A percentile compares a stretch with the other conserved stretches of the same genome.
phyloP scores from a whole-genome alignment of 2,888 invertebrate species.

The Drosophila rellima region DNA sequence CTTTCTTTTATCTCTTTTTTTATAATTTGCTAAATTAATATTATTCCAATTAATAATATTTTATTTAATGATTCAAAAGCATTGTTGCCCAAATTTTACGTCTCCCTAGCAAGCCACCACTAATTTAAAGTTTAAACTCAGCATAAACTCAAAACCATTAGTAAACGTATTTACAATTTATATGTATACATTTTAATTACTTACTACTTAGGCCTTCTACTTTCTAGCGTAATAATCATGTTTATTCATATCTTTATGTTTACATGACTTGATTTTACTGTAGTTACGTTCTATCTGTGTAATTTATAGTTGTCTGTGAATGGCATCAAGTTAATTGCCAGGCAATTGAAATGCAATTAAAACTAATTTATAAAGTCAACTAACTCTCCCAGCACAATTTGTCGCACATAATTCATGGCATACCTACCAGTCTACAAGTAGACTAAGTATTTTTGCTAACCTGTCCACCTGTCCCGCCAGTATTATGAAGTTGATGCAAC shows the following conservation, averaged over 20 bases:
- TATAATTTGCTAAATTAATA: too few species aligned
- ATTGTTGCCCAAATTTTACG: too few species aligned
- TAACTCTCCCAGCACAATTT: slow-evolving; percentile 43
- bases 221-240: too few species aligned
- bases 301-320: slow-evolving; percentile 28
- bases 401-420: slow-evolving; percentile 63
- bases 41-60: too few species aligned
- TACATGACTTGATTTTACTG: neutral
- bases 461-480: slow-evolving; percentile 28
- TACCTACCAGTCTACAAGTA: slow-evolving; percentile 3
- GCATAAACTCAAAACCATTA: too few species aligned
- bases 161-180: too few species aligned
- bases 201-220: neutral
- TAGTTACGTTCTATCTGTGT: slow-evolving; percentile 1
- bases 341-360: slow-evolving; percentile 77
- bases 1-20: too few species aligned
- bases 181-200: too few species aligned
- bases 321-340: slow-evolving; percentile 62
- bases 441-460: slow-evolving; percentile 17
- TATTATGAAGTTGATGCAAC: slow-evolving; percentile 57
- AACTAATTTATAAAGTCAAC: slow-evolving; percentile 63
- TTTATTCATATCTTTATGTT: neutral
- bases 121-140: too few species aligned
- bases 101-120: too few species aligned
- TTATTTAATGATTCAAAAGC: too few species aligned